Evolutionary conservation across 2,797 vertebrate species (phyloP), one percentile per base, ranked within the genome.

Genomic region (Mergus octosetaceus): DNA sequence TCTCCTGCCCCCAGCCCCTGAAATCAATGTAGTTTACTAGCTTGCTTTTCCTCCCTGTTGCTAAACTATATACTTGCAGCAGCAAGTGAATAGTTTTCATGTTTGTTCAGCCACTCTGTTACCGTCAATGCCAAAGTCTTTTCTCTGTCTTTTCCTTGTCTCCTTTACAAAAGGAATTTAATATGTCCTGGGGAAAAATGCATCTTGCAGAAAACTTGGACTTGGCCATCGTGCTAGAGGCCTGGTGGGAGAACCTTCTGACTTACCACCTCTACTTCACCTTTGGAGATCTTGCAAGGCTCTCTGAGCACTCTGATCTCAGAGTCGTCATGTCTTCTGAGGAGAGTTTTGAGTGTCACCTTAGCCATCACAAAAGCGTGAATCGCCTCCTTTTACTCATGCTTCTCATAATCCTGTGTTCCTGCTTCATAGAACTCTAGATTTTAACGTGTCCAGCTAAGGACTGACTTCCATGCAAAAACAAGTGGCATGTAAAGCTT

Each of bases 221-320:
- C 77, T 94, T 78, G 91, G 80, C 83, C 83, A 82, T 93, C 41
- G 80, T 93, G 12, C 91, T 86, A 84, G 86, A 85, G 92, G 77
- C 87, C 90, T 95, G 88, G 86, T 88, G 92, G 94, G 90, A 95
- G 74, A 91, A 91, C 73, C 94, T 94, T 87, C 89, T 94, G 89
- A 61, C 73, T 96, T 90, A 6, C 14, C 41, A 68, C 39, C 54
- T 91, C 64, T 96, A 30, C 85, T 93, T 93, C 93, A 88, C 15
- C 85, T 77, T 45, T 90, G 88, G 93, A 70, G 88, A 66, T 93
- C 61, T 88, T 78, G 69, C 28, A 32, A 72, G 62, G 76, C 41
- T 93, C 57, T 95, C 89, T 94, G 78, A 85, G 78, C 57, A 47
- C 71, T 91, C 81, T 91, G 1, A 15, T 85, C 57, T 84, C 11